Evolutionary conservation across 2,888 invertebrate species (phyloP).

Genomic region (Beris morrisii): DNA sequence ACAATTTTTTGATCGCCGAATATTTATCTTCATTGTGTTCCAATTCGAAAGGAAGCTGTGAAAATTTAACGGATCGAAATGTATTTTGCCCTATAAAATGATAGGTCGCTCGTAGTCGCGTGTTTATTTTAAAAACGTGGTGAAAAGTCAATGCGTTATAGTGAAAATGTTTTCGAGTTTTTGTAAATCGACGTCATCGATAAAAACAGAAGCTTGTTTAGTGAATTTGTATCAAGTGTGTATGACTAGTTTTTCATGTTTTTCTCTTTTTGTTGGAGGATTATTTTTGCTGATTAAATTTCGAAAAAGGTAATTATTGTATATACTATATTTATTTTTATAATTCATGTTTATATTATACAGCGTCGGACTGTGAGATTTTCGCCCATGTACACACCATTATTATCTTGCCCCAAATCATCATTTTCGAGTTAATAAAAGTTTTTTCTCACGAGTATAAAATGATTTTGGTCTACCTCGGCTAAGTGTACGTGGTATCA

Average conservation of each 20-base stretch:
- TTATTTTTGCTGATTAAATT: conserved; percentile 16
- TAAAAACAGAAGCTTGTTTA: conserved; percentile 25
- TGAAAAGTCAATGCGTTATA: conserved; percentile 12
- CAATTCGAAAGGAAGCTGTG: too few relatives aligned
- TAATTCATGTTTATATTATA: too few relatives aligned
- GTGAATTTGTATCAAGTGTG: conserved; percentile 35
- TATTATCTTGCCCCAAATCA: too few relatives aligned
- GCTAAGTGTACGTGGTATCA: too few relatives aligned
- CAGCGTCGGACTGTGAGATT: too few relatives aligned
- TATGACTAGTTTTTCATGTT: conserved; percentile 31
- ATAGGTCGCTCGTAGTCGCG: conserved; percentile 3
- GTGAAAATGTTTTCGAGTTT: conserved; percentile 20
- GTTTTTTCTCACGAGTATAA: too few relatives aligned
- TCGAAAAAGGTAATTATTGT: conserved; percentile 28
- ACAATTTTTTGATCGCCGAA: too few relatives aligned
- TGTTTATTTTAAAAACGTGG: conserved; percentile 12
- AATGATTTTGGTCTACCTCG: too few relatives aligned
- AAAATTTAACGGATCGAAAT: too few relatives aligned
- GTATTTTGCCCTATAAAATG: neutral
- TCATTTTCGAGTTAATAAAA: too few relatives aligned
- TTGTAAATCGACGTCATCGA: conserved; percentile 19
- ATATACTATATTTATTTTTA: neutral
- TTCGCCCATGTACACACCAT: too few relatives aligned
- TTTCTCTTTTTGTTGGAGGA: conserved; percentile 27
- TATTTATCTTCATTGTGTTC: too few relatives aligned